Conservation (phyloP, 2,113 vertebrate species). For the Micromys minutus region DNA sequence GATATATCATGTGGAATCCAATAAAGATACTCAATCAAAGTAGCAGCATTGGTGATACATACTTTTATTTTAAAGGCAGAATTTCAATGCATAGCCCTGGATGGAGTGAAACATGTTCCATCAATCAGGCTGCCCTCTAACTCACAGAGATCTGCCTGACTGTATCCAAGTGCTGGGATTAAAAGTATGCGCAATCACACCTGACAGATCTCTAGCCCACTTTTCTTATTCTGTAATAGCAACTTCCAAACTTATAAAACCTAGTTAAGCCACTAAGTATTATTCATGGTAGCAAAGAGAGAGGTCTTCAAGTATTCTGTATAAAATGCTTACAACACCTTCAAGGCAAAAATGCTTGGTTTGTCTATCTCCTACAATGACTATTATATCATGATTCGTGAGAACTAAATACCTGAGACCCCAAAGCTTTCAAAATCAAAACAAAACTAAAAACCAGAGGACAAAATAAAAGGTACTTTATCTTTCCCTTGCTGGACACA, state of each 20-base stretch:
- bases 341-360: slow-evolving; percentile 10
- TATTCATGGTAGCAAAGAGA: not conserved
- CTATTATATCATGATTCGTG: not conserved
- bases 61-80: not conserved
- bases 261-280: not conserved
- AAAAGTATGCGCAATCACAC: not conserved
- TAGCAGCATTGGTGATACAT: slow-evolving; percentile 31
- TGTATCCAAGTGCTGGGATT: not conserved
- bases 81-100: not conserved
- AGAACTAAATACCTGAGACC: slow-evolving; percentile 35
- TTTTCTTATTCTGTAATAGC: slow-evolving; percentile 30
- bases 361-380: not conserved
- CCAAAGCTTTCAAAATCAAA: slow-evolving; percentile 56
- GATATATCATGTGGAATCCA: slow-evolving; percentile 47
- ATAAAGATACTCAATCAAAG: not conserved
- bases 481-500: slow-evolving; percentile 47
- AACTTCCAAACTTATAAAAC: slow-evolving; percentile 30
- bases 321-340: not conserved
- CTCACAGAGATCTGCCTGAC: not conserved
- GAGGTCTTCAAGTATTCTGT: not conserved
- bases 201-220: not conserved
- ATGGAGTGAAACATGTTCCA: not conserved
- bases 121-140: not conserved
- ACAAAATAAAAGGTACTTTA: slow-evolving; percentile 54
- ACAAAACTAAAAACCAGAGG: not conserved